These are phyloP conservation scores for Akabosia matsudoensis DNA, from an alignment of 1,140 invertebrate genomes.

Conservation along the genomic window DNA sequence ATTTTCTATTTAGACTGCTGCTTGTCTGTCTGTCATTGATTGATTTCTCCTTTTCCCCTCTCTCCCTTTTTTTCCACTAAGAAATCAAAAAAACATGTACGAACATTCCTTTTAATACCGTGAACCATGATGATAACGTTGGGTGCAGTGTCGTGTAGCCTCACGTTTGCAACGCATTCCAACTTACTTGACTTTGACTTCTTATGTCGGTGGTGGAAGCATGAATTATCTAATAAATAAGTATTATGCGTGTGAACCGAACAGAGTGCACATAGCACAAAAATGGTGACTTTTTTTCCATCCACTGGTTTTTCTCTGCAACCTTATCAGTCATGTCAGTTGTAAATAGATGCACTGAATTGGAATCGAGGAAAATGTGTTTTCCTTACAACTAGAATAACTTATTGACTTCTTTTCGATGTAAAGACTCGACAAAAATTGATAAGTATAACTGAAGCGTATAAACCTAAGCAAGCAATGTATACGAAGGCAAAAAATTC, in stretches of 20 bases:
- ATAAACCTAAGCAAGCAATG: background rate
- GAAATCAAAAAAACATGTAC: background rate
- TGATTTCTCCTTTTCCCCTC: constrained; percentile 18
- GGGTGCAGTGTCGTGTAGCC: background rate
- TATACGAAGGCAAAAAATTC: too few relatives aligned
- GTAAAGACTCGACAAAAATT: background rate
- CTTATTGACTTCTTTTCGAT: constrained; percentile 2
- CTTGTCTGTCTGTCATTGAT: constrained; percentile 23
- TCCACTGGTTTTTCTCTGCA: too few relatives aligned
- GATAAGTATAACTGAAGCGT: background rate
- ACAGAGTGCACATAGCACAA: too few relatives aligned
- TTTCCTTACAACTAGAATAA: too few relatives aligned
- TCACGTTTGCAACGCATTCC: too few relatives aligned
- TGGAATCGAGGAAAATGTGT: background rate
- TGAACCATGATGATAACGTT: background rate
- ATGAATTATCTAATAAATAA: too few relatives aligned
- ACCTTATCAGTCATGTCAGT: background rate
- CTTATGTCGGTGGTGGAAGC: too few relatives aligned
- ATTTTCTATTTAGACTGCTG: background rate
- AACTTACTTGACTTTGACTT: background rate
- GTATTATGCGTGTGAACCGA: too few relatives aligned
- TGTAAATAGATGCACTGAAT: background rate
- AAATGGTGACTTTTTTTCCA: too few relatives aligned
- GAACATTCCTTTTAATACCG: background rate
- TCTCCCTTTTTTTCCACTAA: constrained; percentile 5